Base-by-base conservation (phyloP, 2,888 invertebrate genomes). In the Thyatira batis region DNA sequence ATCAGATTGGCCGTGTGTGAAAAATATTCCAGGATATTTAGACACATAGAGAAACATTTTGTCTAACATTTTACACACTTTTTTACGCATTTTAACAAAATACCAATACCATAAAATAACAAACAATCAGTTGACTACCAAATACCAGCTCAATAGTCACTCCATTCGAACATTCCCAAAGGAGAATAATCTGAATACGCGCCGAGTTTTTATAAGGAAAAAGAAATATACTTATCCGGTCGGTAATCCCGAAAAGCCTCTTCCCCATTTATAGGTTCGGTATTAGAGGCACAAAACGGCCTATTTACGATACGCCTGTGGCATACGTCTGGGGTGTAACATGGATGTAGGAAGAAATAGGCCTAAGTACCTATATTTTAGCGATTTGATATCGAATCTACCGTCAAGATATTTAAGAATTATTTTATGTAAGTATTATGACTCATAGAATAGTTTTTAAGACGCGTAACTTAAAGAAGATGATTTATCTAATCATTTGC, bases 261-360 rank as follows among this genome's bases (percentile, higher is more conserved):
- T 23, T 4, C 23, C n/a, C 49, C 20, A 30, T 21, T 49, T 48
- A 48, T 13, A 28, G 20, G 53, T 44, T 50, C 43, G 39, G 50
- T 50, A 56, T 56, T 53, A 56, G 53, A 48, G 25, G 54, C 55
- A 21, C 23, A 54, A 46, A 54, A 54, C 54, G 49, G 39, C 50
- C 30, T 48, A 52, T 52, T 30, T 17, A 25, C 45, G 25, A 17
- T 49, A 53, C 49, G 49, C 44, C 28, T 43, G 5, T 30, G 46
- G 46, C 46, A 48, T 46, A 51, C 50, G 48, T 48, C 48, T 27
- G 27, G 48, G n/a, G n/a, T 13, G 9, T 13, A 39, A 48, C 27
- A 9, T 20, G 20, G 48, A 48, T 45, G 45, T 20, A 9, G 11
- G 11, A 11, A 20, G 3, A 20, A 21, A 45, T 20, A 45, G 1